Conservation (phyloP, 1,140 invertebrate species). For the Drosophila nasuta region DNA sequence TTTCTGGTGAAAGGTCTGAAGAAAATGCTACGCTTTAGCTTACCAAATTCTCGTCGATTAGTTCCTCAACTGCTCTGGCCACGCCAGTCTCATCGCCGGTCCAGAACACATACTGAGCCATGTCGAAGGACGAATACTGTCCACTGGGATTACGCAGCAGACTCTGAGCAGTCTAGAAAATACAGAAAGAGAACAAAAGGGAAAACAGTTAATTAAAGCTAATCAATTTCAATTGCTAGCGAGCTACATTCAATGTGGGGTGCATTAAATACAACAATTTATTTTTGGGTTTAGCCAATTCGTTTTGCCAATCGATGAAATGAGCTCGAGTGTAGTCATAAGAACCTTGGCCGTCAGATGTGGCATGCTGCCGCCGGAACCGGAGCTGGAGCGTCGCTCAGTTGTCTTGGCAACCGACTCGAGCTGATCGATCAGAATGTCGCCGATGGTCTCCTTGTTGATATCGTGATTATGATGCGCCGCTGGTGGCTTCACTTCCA, state of each 20-base stretch:
- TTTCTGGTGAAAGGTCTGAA: too few relatives aligned
- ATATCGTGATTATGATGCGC: slow-evolving; percentile 49
- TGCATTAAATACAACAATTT: slow-evolving; percentile 37
- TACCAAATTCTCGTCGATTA: slow-evolving; percentile 90
- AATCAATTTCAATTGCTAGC: background rate
- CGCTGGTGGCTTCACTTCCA: slow-evolving; percentile 4
- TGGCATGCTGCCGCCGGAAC: slow-evolving; percentile 18
- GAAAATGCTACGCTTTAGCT: slow-evolving; percentile 33
- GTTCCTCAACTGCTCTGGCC: slow-evolving; percentile 89
- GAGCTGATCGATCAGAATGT: slow-evolving; percentile 64
- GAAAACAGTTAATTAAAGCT: background rate
- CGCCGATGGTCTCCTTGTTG: slow-evolving; percentile 74
- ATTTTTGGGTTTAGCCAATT: slow-evolving; percentile 45
- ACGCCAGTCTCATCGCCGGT: slow-evolving; percentile 91
- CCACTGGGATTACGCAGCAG: slow-evolving; percentile 85
- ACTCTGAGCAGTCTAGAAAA: slow-evolving; percentile 77
- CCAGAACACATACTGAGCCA: slow-evolving; percentile 92
- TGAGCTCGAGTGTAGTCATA: slow-evolving; percentile 42
- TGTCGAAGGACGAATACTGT: slow-evolving; percentile 89
- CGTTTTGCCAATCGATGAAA: slow-evolving; percentile 41
- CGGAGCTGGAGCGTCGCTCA: slow-evolving; percentile 57
- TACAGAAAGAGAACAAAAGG: background rate
- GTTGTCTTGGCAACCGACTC: slow-evolving; percentile 66
- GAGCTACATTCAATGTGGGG: background rate
- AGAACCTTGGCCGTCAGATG: slow-evolving; percentile 73